Percentiles rank a stretch among this genome's conserved stretches.
phyloP scores from a whole-genome alignment of 2,797 vertebrate genomes.

The Benthosema pterotum region DNA sequence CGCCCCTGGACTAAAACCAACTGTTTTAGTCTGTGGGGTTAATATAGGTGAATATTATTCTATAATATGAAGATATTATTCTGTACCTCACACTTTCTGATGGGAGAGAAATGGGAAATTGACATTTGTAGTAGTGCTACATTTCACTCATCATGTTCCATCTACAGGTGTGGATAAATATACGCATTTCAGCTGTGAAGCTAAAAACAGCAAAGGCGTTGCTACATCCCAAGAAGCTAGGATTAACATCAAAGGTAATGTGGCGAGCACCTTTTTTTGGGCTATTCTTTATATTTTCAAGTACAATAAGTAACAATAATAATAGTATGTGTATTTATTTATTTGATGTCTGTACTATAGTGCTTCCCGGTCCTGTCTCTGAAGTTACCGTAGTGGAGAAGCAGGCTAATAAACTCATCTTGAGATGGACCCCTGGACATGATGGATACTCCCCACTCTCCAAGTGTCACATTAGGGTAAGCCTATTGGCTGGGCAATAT shows the following conservation, averaged over 20 bases:
- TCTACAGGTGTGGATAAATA: slow-evolving; percentile 82
- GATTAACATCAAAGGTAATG: slow-evolving; percentile 92
- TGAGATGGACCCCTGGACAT: slow-evolving; percentile 89
- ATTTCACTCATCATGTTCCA: slow-evolving; percentile 20
- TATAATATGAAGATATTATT: too few species aligned
- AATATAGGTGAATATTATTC: too few species aligned
- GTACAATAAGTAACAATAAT: neutral
- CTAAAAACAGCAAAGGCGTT: slow-evolving; percentile 89
- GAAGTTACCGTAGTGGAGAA: slow-evolving; percentile 73
- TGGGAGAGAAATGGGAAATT: too few species aligned
- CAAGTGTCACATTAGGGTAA: slow-evolving; percentile 86
- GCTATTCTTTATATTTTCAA: slow-evolving; percentile 9
- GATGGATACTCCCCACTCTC: slow-evolving; percentile 87
- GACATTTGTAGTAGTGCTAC: neutral
- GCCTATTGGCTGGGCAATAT: neutral
- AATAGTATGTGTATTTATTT: neutral
- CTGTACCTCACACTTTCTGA: too few species aligned
- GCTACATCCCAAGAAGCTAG: slow-evolving; percentile 84
- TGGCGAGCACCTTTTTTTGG: neutral
- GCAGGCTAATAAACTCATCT: slow-evolving; percentile 75
- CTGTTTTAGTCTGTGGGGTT: too few species aligned
- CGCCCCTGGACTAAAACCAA: too few species aligned
- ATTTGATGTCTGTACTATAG: slow-evolving; percentile 52
- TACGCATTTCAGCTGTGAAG: slow-evolving; percentile 91
- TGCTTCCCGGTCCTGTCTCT: slow-evolving; percentile 66